Base-by-base conservation (phyloP, 2,888 invertebrate species). In the Mechanitis messenoides region DNA sequence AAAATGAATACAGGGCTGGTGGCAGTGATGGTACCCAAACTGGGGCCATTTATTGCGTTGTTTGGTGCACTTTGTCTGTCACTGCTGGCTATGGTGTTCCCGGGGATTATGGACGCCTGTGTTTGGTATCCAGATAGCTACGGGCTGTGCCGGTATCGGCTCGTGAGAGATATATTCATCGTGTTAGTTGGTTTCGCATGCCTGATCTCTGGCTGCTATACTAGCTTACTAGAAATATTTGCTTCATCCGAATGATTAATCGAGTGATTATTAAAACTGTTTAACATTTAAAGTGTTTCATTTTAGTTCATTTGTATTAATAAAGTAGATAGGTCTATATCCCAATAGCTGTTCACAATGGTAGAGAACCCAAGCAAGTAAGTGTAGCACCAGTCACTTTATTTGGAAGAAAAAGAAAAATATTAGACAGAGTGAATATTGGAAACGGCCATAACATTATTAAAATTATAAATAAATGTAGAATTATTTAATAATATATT, bases 11-110 rank as follows among this genome's bases (percentile, higher is more conserved):
- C 73, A 83, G 83, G 79, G 76, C 0, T 35, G 0, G 6, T 75
- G 58, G 94, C 93, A 72, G 74, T 91, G 33, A 92, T 93, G 2
- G 93, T 97, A 68, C 97, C 97, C 2, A 92, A 94, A 70, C 86
- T 97, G 73, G 95, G 95, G 12, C 89, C 95, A 5, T 94, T 95
- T 66, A 93, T 93, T 64, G 93, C 94, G 0, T 82, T 95, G n/a
- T 93, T 95, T 68, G 97, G 97, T n/a, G 96, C 97, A 0, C 89
- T 97, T 3, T 96, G 96, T 66, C 90, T 97, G 42, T 95, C 97
- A 0, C 94, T 94, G 0, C 88, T 97, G 68, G 97, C 96, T 0
- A 87, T 98, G 53, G 93, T 96, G 2, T 95, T 97, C 74, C 97
- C 97, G 1, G 96, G 96, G 0, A 5, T 86, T 1, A 76, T 85